Conservation (phyloP, 2,113 vertebrate species). For the Antechinus stuartii region DNA sequence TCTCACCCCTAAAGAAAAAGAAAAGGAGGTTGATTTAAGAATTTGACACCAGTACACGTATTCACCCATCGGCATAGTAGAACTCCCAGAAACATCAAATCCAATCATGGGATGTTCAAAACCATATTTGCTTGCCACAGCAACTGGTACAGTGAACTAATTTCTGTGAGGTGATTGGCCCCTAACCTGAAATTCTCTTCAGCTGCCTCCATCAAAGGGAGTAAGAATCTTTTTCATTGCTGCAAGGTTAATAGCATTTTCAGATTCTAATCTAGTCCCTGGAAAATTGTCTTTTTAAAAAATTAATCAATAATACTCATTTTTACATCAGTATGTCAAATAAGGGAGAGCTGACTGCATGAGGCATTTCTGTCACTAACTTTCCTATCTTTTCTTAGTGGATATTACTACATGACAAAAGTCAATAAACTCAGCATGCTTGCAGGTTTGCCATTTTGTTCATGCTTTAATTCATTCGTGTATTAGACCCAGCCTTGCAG, state of each 20-base stretch:
- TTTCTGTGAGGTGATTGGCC: slow-evolving; percentile 77
- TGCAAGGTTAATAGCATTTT: slow-evolving; percentile 81
- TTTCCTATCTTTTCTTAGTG: slow-evolving; percentile 53
- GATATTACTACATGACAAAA: slow-evolving; percentile 61
- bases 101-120: slow-evolving; percentile 58
- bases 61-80: slow-evolving; percentile 52
- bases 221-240: slow-evolving; percentile 76
- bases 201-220: slow-evolving; percentile 72
- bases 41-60: slow-evolving; percentile 38
- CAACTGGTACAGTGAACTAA: slow-evolving; percentile 74
- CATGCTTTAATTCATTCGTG: slow-evolving; percentile 72
- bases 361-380: slow-evolving; percentile 66
- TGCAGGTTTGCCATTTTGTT: slow-evolving; percentile 54
- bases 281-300: slow-evolving; percentile 79
- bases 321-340: slow-evolving; percentile 78
- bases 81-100: slow-evolving; percentile 63
- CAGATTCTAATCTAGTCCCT: slow-evolving; percentile 82
- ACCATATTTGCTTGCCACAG: slow-evolving; percentile 72
- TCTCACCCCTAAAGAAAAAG: not conserved
- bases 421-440: slow-evolving; percentile 71
- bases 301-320: slow-evolving; percentile 82
- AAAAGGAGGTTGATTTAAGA: slow-evolving; percentile 19
- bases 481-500: slow-evolving; percentile 66
- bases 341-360: slow-evolving; percentile 63
- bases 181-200: slow-evolving; percentile 79